Percentiles rank a stretch among this genome's conserved stretches.
Evolutionary conservation across 2,888 invertebrate species (phyloP).

Genomic region (Caenorhabditis macrosperma): DNA sequence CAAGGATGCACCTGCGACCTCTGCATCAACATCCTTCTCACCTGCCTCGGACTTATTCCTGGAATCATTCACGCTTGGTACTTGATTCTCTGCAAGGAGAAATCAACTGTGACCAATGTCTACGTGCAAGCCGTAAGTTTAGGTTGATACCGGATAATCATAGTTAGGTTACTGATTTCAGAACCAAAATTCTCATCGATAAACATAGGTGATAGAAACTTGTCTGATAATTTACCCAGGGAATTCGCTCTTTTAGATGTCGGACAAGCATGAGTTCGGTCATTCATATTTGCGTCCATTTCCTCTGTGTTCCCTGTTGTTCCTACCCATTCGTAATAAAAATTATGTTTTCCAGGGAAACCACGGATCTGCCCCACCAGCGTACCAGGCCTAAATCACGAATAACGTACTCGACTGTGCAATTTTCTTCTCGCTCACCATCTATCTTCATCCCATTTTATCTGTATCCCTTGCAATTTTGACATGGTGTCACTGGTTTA

Average conservation of each 20-base stretch:
- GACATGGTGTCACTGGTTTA: slow-evolving; percentile 24
- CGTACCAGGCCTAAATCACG: slow-evolving; percentile 18
- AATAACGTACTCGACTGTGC: not conserved
- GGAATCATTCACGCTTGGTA: slow-evolving; percentile 62
- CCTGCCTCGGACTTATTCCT: slow-evolving; percentile 38
- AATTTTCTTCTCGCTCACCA: slow-evolving; percentile 1
- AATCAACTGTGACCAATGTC: slow-evolving; percentile 35
- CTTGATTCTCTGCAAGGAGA: slow-evolving; percentile 54
- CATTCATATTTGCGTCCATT: not conserved
- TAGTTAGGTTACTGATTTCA: not conserved
- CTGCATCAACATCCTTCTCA: slow-evolving; percentile 53
- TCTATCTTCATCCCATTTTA: not conserved
- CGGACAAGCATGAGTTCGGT: not conserved
- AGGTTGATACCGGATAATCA: not conserved
- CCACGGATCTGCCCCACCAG: slow-evolving; percentile 56
- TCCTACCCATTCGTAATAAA: not conserved
- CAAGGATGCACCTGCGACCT: slow-evolving; percentile 55
- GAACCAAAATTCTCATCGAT: slow-evolving; percentile 20
- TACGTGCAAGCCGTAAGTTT: slow-evolving; percentile 54
- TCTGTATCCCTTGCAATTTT: slow-evolving; percentile 21
- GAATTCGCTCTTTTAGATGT: too few relatives aligned
- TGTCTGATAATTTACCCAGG: too few relatives aligned
- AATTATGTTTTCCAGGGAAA: slow-evolving; percentile 32
- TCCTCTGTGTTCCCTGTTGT: not conserved
- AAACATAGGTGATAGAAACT: not conserved